These are phyloP conservation scores for Semnornis frantzii DNA, from an alignment of 2,113 vertebrate genomes.

Conservation along the genomic window DNA sequence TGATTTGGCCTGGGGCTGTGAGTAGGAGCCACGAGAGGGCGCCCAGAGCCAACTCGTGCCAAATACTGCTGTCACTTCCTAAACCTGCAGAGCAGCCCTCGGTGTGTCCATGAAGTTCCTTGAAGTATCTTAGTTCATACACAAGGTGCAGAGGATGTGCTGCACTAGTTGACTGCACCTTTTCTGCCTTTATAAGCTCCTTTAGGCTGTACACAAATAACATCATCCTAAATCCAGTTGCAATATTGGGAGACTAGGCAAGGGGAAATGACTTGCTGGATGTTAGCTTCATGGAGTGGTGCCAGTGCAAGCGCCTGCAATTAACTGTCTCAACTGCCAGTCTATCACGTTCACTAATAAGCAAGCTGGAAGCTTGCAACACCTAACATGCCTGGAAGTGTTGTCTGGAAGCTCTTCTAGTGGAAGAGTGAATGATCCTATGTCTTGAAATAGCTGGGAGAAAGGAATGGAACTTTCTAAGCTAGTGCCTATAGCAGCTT, in stretches of 20 bases:
- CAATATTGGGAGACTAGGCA: neutral
- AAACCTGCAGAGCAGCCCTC: neutral
- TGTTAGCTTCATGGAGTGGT: neutral
- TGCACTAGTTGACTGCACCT: neutral
- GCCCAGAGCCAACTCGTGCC: neutral
- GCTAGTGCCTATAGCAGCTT: neutral
- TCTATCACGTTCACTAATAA: neutral
- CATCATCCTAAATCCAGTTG: neutral
- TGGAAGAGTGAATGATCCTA: neutral
- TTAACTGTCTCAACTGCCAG: neutral
- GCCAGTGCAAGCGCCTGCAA: neutral
- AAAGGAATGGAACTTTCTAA: neutral
- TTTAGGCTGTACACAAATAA: neutral
- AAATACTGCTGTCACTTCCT: too few relatives aligned
- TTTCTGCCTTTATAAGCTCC: neutral
- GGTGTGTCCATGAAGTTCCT: accelerated
- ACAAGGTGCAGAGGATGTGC: neutral
- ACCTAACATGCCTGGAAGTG: neutral
- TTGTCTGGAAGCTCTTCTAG: neutral
- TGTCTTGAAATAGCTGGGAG: neutral
- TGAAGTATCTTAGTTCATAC: neutral
- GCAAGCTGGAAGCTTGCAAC: neutral
- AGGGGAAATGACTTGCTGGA: neutral
- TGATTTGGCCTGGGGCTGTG: accelerated
- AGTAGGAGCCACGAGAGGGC: neutral